Percentiles rank a stretch among this genome's conserved stretches.
phyloP scores from a whole-genome alignment of 1,140 invertebrate species.

The Pogonomyrmex californicus region DNA sequence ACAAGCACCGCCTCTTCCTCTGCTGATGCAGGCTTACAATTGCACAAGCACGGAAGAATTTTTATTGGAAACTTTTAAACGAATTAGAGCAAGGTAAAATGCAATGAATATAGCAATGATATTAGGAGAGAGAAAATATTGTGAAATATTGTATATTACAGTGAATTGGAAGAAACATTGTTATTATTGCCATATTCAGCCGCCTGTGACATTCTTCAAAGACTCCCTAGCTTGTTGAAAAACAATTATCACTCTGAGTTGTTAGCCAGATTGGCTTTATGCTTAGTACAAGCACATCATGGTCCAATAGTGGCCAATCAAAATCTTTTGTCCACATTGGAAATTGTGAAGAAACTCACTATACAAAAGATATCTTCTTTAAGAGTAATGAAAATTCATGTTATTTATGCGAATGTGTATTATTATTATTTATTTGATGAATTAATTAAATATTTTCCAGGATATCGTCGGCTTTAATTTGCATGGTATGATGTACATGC shows the following conservation, averaged over 20 bases:
- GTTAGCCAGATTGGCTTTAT: constrained; percentile 91
- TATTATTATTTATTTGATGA: constrained; percentile 1
- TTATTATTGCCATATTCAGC: constrained; percentile 94
- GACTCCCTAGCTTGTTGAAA: constrained; percentile 90
- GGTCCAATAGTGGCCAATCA: constrained; percentile 92
- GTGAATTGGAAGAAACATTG: constrained; percentile 96
- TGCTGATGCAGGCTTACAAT: constrained; percentile 93
- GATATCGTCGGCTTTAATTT: constrained; percentile 95
- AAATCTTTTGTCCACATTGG: constrained; percentile 90
- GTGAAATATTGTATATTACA: constrained; percentile 83
- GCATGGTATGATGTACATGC: constrained; percentile 93
- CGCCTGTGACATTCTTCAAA: constrained; percentile 92
- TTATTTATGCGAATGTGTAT: constrained; percentile 20
- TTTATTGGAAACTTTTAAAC: constrained; percentile 92
- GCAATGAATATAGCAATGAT: not conserved
- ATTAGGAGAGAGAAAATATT: constrained; percentile 13
- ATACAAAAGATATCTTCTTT: constrained; percentile 88
- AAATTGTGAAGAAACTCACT: constrained; percentile 89
- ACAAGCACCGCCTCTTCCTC: constrained; percentile 87
- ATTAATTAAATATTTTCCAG: constrained; percentile 30
- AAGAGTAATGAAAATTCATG: constrained; percentile 86
- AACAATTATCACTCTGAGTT: constrained; percentile 92
- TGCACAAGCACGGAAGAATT: constrained; percentile 92
- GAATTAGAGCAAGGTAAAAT: constrained; percentile 91
- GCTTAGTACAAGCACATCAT: constrained; percentile 95